Base-by-base conservation (phyloP, 2,797 vertebrate species). In the Lates japonicus region DNA sequence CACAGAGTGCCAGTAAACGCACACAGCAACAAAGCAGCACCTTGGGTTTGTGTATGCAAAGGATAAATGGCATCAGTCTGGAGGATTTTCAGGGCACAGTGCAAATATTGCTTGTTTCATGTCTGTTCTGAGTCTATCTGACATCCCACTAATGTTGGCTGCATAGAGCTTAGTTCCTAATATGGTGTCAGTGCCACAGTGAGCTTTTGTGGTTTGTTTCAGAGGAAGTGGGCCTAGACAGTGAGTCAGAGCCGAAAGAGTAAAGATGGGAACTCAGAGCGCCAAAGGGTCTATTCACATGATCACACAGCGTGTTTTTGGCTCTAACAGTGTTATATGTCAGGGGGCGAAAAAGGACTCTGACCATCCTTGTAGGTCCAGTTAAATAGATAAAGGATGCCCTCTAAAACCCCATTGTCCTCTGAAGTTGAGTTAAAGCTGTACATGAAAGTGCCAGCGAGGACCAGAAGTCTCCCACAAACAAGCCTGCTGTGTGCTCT, bases 241-340 rank as follows among this genome's bases (percentile, higher is more conserved):
- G 84, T 91, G 90, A 93, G 83, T 93, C 93, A 93, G 66, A 84
- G 67, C 70, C 83, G 41, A 66, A 63, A 52, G 68, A 71, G 59
- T 37, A 72, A 82, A 77, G 76, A 84, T 72, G 61, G 44, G 61
- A 82, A 82, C 59, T 88, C 31, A 0, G n/a, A 74, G 59, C 10
- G 0, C 55, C 60, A 75, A 41, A 82, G 76, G 54, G 44, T 87
- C 76, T 81, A 44, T 81, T 90, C 64, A 81, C 65, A 77, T 70
- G 74, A 75, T 82, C 54, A 4, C 49, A 35, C 19, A 65, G 29
- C 2, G 16, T 65, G 63, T 82, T 82, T 67, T 84, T 63, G 65
- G 52, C 46, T 84, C 37, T 49, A 66, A 67, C 49, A 33, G 41
- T 17, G 33, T 69, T 73, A 22, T 33, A 35, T 70, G 44, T 83